Conservation (phyloP, 2,888 invertebrate genomes). For the Bombylius major region DNA sequence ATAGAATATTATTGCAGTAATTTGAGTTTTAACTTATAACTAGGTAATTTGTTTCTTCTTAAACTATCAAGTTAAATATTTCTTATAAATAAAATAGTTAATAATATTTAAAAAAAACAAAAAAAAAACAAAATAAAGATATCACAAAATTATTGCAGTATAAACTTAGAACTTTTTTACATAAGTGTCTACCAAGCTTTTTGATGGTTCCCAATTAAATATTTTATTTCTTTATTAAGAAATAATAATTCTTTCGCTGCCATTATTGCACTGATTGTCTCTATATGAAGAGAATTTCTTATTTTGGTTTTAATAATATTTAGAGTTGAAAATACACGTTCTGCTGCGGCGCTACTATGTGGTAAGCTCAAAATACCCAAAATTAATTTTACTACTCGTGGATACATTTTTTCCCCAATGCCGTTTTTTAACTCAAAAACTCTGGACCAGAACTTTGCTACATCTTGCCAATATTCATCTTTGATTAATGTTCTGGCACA, state of each 20-base stretch:
- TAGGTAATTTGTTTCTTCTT: no score
- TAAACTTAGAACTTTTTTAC: no score
- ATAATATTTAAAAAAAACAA: no score
- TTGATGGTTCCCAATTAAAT: no score
- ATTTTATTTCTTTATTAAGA: no score
- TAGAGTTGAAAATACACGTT: background rate
- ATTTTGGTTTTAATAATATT: background rate
- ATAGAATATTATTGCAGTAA: no score
- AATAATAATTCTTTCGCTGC: background rate
- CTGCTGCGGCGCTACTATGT: conserved; percentile 2
- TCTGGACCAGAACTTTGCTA: conserved; percentile 2
- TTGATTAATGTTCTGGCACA: background rate
- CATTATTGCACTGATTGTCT: background rate
- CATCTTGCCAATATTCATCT: background rate
- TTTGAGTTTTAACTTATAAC: no score
- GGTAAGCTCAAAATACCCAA: background rate
- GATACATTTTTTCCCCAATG: background rate
- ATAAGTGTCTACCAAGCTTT: no score
- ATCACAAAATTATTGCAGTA: no score
- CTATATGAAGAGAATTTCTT: background rate
- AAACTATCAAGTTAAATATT: no score
- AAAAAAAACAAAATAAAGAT: no score
- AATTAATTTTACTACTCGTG: background rate
- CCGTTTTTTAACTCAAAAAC: background rate
- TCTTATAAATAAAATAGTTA: no score